Evolutionary conservation across 2,888 invertebrate species (phyloP), one percentile per base, ranked within the genome.

Genomic region (Oligia strigilis): DNA sequence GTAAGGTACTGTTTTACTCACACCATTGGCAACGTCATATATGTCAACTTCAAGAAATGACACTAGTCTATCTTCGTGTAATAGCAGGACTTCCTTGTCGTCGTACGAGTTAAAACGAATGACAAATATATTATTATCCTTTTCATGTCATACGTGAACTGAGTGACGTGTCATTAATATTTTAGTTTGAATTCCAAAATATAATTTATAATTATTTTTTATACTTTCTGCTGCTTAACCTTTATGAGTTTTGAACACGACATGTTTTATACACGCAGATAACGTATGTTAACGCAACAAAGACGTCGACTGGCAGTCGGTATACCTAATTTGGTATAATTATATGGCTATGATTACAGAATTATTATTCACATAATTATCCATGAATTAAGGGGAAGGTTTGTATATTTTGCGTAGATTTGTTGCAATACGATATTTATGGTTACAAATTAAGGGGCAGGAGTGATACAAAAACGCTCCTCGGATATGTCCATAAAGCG

Each of bases 1-100:
- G 36, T 36, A 6, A 75, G 40, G 40, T 9, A 75, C 5, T n/a
- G 14, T 49, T 75, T 49, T 75, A 76, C 46, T 60, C 49, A 76
- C 36, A 36, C n/a, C 23, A 58, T 17, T 73, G 11, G 6, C 17
- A 29, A 70, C n/a, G 23, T 43, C 73, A 73, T 36, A 49, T 19
- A 55, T 9, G 40, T 52, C 40, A 71, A 23, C 23, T 5, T 58
- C 11, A 52, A 52, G 29, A 71, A 36, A 71, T 40, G 9, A 17
- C 23, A 55, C 14, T 40, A 17, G n/a, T 40, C 17, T 72, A 19
- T 60, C 40, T 40, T 40, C 11, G 11, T n/a, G 40, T n/a, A 40
- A 60, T 14, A 14, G 8, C 36, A 9, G 14, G 60, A 40, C 13
- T 52, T 40, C 36, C 40, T 58, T 72, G n/a, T 23, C 36, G 14